Conservation (phyloP, 2,888 invertebrate genomes). For the Drosophila quasianomalipes region DNA sequence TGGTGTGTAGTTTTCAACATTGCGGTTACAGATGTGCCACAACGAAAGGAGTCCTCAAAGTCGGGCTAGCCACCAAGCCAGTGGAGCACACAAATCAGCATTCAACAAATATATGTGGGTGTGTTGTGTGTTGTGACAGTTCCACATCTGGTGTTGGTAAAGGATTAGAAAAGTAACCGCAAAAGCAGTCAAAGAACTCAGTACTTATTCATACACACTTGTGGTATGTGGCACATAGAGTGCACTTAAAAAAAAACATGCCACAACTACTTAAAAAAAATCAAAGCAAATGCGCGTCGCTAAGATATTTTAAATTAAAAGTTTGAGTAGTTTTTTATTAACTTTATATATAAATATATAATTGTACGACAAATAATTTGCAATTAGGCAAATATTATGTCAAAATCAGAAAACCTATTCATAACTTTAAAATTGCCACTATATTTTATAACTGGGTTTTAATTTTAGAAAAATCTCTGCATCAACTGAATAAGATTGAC, state of each 20-base stretch:
- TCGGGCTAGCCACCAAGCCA: slow-evolving; percentile 21
- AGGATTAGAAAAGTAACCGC: slow-evolving; percentile 45
- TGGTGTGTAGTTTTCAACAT: slow-evolving; percentile 14
- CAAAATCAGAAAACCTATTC: no score
- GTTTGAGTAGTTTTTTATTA: accelerated
- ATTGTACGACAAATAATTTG: not conserved
- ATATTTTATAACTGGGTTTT: not conserved
- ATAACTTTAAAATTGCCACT: no score
- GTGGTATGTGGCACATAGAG: slow-evolving; percentile 41
- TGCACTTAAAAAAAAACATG: slow-evolving; percentile 5
- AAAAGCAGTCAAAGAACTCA: slow-evolving; percentile 42
- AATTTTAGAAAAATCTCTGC: not conserved
- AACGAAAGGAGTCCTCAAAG: slow-evolving; percentile 47
- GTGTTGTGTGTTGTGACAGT: slow-evolving; percentile 6
- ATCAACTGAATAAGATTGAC: not conserved
- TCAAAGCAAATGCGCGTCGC: not conserved
- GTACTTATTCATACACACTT: slow-evolving; percentile 30
- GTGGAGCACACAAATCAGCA: slow-evolving; percentile 11
- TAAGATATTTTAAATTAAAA: not conserved
- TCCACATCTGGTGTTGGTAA: slow-evolving; percentile 32
- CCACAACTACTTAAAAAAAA: not conserved
- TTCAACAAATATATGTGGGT: slow-evolving; percentile 1
- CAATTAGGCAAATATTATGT: not conserved
- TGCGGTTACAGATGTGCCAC: slow-evolving; percentile 47
- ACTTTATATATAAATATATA: no score